These are phyloP conservation scores for Phenganax marumi DNA, from an alignment of 92 coral and sea anemone genomes.

Conservation along the genomic window DNA sequence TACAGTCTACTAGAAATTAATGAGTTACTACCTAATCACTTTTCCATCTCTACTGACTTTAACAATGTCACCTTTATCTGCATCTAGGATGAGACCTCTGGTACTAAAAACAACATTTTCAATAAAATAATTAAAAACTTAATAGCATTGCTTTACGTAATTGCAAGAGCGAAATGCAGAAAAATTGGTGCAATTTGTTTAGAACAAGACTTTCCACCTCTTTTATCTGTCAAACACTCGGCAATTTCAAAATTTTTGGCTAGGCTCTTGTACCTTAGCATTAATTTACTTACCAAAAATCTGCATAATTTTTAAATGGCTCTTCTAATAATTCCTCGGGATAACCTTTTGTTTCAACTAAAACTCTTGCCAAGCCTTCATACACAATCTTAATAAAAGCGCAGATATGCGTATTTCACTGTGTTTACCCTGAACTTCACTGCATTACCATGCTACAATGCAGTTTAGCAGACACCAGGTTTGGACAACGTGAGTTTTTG, in stretches of 20 bases:
- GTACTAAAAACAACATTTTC: slow-evolving; percentile 50
- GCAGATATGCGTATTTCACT: not conserved
- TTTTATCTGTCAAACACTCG: no score
- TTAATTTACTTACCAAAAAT: slow-evolving; percentile 65
- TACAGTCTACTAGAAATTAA: not conserved
- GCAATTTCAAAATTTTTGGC: no score
- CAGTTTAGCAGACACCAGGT: no score
- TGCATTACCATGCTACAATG: not conserved
- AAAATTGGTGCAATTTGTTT: no score
- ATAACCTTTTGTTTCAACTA: slow-evolving; percentile 76
- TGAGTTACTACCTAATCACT: slow-evolving; percentile 73
- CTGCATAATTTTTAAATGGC: slow-evolving; percentile 65
- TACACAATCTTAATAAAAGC: slow-evolving; percentile 62
- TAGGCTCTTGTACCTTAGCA: not conserved
- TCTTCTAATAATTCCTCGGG: slow-evolving; percentile 69
- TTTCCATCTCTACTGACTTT: slow-evolving; percentile 82
- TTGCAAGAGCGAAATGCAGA: no score
- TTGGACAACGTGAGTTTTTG: no score
- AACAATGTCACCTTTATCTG: slow-evolving; percentile 74
- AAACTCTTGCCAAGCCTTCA: slow-evolving; percentile 52
- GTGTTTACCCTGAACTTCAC: not conserved
- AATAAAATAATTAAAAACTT: not conserved
- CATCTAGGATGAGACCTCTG: slow-evolving; percentile 83
- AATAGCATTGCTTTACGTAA: not conserved
- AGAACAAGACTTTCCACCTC: no score